Base-by-base conservation (phyloP, 1,140 invertebrate genomes). In the Rhopalosiphum maidis region DNA sequence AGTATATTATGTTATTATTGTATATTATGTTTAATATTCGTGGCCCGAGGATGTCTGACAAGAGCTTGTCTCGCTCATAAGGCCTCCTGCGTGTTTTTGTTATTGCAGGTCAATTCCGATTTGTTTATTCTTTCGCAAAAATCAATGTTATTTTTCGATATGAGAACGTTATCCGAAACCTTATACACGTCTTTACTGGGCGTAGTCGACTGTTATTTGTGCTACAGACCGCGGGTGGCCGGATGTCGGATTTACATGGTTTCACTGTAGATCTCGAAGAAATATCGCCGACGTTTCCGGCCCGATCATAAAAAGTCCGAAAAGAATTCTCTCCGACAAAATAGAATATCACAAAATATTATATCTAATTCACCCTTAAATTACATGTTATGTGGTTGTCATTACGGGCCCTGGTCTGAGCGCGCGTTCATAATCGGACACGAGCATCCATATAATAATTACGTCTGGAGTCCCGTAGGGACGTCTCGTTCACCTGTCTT, bases 381-480 rank as follows among this genome's bases (percentile, higher is more conserved):
- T 92, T 92, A 92, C 91, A 85, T 82, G 91, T 92, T 92, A 18
- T 35, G 54, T 60, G 55, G 87, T 43, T 41, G 54, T 91, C 68
- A 48, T 91, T 68, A 91, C 54, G 0, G 60, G 2, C 15, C 30
- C 68, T 30, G 54, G 6, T 22, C 22, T 43, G 60, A 7, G 43
- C 30, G 43, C 87, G 5, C 77, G 77, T 51, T 51, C 43, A 77
- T 51, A n/a, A 77, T 51, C 46, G 77, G 68, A 92, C 90, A 83
- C 68, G 90, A 91, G 60, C 41, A 35, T 91, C 90, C 41, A 18
- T 54, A 30, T 48, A 37, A 83, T 85, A 86, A 93, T 86, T 86
- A 93, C 37, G 82, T 86, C 82, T 86, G 82, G 91, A 86, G 51
- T 93, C 91, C 82, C 82, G 82, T 82, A 86, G 91, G 91, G 91